These are phyloP conservation scores for Lepus americanus DNA, from an alignment of 2,113 vertebrate genomes.

Conservation along the genomic window DNA sequence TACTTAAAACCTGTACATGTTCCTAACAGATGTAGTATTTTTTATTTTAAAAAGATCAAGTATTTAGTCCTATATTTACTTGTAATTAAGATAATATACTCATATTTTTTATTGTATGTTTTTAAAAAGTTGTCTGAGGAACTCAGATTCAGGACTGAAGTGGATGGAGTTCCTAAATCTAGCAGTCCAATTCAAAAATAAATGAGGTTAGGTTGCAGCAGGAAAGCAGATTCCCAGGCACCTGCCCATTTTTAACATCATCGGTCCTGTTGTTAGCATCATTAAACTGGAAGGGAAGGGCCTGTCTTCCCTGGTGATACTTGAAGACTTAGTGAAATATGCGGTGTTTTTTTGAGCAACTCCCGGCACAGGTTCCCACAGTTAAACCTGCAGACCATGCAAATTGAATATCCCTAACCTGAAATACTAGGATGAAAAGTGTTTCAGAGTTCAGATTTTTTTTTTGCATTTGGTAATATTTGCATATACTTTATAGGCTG, in stretches of 20 bases:
- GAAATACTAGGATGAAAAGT: background rate
- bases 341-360: background rate
- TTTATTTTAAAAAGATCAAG: background rate
- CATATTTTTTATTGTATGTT: slow-evolving; percentile 12
- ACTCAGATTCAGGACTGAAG: slow-evolving; percentile 24
- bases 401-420: background rate
- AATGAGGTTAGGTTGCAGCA: background rate
- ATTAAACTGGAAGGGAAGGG: background rate
- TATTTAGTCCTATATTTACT: slow-evolving; percentile 38
- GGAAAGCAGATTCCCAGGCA: background rate
- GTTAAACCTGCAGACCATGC: background rate
- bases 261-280: background rate
- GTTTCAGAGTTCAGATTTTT: background rate
- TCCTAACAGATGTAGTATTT: background rate
- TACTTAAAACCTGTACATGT: background rate
- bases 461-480: background rate
- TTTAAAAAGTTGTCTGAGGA: background rate
- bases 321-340: background rate
- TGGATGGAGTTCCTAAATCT: background rate
- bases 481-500: background rate
- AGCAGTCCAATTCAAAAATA: background rate
- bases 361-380: background rate
- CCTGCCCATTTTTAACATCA: background rate
- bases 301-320: background rate
- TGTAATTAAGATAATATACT: slow-evolving; percentile 42